Evolutionary conservation across 2,113 vertebrate genomes (phyloP).

Genomic region (Hypanus sabinus): DNA sequence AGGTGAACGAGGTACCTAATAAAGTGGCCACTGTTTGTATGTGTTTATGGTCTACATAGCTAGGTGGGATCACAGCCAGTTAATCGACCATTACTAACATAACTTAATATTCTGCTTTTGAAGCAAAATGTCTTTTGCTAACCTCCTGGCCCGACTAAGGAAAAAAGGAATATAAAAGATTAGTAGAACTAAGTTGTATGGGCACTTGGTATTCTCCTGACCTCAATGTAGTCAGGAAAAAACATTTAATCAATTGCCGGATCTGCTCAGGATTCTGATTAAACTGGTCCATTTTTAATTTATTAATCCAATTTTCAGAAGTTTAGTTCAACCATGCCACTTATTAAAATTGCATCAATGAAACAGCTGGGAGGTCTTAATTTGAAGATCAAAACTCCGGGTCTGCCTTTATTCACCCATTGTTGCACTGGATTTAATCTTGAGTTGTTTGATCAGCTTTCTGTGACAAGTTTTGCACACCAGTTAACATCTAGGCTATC

Average conservation of each 20-base stretch:
- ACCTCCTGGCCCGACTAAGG: neutral
- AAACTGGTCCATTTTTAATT: neutral
- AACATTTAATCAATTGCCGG: neutral
- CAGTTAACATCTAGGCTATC: neutral
- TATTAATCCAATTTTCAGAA: slow-evolving; percentile 20
- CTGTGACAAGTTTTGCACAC: neutral
- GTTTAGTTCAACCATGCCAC: neutral
- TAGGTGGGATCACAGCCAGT: neutral
- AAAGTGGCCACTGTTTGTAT: too few species aligned
- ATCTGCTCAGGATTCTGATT: neutral
- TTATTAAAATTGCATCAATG: neutral
- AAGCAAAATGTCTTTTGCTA: neutral
- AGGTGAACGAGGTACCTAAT: too few species aligned
- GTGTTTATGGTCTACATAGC: neutral
- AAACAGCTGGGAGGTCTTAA: neutral
- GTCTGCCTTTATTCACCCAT: neutral
- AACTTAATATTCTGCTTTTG: neutral
- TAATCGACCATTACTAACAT: neutral
- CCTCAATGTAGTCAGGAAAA: neutral
- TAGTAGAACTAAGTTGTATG: neutral
- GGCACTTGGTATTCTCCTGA: neutral
- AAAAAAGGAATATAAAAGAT: neutral
- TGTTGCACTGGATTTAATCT: neutral
- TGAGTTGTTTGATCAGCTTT: slow-evolving; percentile 9
- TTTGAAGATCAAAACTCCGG: neutral